Evolutionary conservation across 2,888 invertebrate genomes (phyloP).

Genomic region (Pecten maximus): DNA sequence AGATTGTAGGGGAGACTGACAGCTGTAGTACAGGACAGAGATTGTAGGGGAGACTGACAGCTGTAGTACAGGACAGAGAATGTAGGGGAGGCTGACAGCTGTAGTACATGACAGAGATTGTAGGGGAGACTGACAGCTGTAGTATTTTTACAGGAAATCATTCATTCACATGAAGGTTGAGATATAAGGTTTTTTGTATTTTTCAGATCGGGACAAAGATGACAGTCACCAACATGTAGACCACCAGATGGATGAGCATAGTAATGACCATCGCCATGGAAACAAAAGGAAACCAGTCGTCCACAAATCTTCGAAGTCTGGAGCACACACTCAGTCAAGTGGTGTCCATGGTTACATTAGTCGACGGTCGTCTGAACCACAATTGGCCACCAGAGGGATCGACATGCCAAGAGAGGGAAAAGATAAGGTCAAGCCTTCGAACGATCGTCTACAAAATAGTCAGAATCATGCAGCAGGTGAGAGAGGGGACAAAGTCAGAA

Average conservation of each 20-base stretch:
- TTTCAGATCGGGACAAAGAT: slow-evolving; percentile 21
- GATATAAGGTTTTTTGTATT: not conserved
- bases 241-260: slow-evolving; percentile 26
- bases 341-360: slow-evolving; percentile 4
- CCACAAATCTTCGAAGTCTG: slow-evolving; percentile 20
- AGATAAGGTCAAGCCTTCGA: slow-evolving; percentile 13
- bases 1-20: too few species aligned
- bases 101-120: too few species aligned
- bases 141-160: too few species aligned
- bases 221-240: not conserved
- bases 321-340: not conserved
- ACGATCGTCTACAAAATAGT: not conserved
- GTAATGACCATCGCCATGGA: slow-evolving; percentile 29
- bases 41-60: too few species aligned
- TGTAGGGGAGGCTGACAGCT: too few species aligned
- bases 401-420: slow-evolving; percentile 7
- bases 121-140: too few species aligned
- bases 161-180: too few species aligned
- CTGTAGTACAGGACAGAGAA: too few species aligned
- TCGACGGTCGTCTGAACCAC: slow-evolving; percentile 25
- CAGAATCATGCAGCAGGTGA: not conserved
- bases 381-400: not conserved
- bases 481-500: not conserved
- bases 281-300: slow-evolving; percentile 7
- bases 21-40: too few species aligned